Evolutionary conservation across 2,888 invertebrate species (phyloP).

Genomic region (Litoditis marina): DNA sequence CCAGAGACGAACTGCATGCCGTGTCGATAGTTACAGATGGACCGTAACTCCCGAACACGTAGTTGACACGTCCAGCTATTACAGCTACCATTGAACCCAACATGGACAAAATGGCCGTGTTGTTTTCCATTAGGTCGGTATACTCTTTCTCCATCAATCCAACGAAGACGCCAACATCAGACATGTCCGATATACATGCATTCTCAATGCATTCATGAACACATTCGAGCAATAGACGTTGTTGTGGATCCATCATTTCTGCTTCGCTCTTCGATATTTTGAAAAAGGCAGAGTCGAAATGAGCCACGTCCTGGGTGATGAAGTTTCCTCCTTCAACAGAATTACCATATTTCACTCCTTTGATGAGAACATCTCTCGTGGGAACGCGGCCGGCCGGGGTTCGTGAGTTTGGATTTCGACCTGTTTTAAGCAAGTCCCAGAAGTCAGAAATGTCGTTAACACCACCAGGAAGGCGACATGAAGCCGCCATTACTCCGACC

Average conservation of each 20-base stretch:
- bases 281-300: slow-evolving; percentile 56
- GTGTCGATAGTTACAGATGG: slow-evolving; percentile 92
- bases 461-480: slow-evolving; percentile 54
- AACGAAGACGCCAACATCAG: slow-evolving; percentile 48
- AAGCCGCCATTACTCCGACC: slow-evolving; percentile 20
- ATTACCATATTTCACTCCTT: slow-evolving; percentile 39
- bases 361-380: slow-evolving; percentile 44
- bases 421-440: slow-evolving; percentile 48
- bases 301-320: slow-evolving; percentile 30
- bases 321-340: slow-evolving; percentile 56
- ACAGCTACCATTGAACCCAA: slow-evolving; percentile 46
- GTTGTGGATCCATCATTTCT: slow-evolving; percentile 57
- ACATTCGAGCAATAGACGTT: slow-evolving; percentile 53
- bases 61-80: slow-evolving; percentile 51
- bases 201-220: slow-evolving; percentile 56
- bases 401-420: slow-evolving; percentile 37
- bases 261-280: slow-evolving; percentile 54
- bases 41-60: slow-evolving; percentile 44
- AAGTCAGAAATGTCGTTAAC: slow-evolving; percentile 42
- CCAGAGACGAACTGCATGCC: slow-evolving; percentile 89
- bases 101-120: slow-evolving; percentile 42
- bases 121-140: slow-evolving; percentile 36
- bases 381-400: slow-evolving; percentile 51
- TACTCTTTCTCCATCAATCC: slow-evolving; percentile 59
- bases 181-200: slow-evolving; percentile 25